Conservation (phyloP, 2,113 vertebrate genomes). For the Anhinga rufa region DNA sequence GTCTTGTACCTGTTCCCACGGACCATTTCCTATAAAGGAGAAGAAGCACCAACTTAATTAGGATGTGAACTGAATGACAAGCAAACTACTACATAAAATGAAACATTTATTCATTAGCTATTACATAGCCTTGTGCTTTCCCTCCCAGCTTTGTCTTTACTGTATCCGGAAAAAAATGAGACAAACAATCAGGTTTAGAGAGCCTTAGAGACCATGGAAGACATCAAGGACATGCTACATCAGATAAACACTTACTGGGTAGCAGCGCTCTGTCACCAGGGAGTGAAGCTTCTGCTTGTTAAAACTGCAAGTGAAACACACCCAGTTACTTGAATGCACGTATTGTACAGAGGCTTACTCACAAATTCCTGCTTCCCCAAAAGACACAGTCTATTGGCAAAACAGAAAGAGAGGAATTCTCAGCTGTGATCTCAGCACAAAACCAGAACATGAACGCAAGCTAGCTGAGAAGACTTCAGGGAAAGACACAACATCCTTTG, state of each 20-base stretch:
- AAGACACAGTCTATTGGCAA: background rate
- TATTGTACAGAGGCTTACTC: background rate
- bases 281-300: conserved; percentile 86
- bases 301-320: conserved; percentile 72
- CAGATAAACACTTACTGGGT: conserved; percentile 78
- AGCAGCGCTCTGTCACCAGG: conserved; percentile 91
- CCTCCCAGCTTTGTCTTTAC: background rate
- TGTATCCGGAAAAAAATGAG: background rate
- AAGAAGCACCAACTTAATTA: fast-evolving
- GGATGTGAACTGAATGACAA: fast-evolving
- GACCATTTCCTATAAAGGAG: conserved; percentile 84
- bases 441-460: fast-evolving
- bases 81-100: fast-evolving
- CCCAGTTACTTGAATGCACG: background rate
- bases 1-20: conserved; percentile 87
- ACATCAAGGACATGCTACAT: background rate
- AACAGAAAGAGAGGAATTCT: background rate
- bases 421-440: background rate
- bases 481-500: background rate
- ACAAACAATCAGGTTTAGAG: fast-evolving
- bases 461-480: background rate
- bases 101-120: fast-evolving
- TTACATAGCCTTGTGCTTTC: background rate
- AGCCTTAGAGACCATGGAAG: background rate
- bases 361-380: background rate